A percentile compares a stretch with the other conserved stretches of the same genome.
Conservation (phyloP, 2,888 invertebrate genomes). For the Sarcophaga subvicina region DNA sequence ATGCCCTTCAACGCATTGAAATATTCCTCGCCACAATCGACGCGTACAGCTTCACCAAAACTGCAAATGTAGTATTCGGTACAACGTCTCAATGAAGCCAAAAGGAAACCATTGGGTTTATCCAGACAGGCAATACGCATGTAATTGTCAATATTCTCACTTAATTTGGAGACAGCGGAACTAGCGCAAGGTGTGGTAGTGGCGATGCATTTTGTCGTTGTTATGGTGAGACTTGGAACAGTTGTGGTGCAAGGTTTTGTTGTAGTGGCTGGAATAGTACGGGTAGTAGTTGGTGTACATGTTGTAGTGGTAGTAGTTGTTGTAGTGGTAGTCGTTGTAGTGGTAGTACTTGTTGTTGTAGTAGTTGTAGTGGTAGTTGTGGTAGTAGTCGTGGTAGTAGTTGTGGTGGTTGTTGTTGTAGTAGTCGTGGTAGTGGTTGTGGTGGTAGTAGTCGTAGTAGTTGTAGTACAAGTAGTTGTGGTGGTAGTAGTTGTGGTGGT, state of each 20-base stretch:
- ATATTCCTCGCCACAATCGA: conserved; percentile 76
- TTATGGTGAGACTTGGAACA: neutral
- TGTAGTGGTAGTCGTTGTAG: neutral
- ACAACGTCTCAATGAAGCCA: conserved; percentile 77
- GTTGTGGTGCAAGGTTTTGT: conserved; percentile 4
- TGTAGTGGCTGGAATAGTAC: conserved; percentile 5
- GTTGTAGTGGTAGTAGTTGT: conserved; percentile 24
- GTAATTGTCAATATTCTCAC: conserved; percentile 71
- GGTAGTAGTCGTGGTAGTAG: neutral
- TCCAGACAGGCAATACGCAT: conserved; percentile 73
- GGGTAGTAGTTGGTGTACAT: neutral
- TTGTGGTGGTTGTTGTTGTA: conserved; percentile 20
- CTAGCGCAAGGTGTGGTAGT: neutral
- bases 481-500: neutral
- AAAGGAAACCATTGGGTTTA: conserved; percentile 76
- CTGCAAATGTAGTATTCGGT: conserved; percentile 77
- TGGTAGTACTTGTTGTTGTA: neutral
- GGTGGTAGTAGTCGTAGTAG: neutral
- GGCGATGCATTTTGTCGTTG: neutral
- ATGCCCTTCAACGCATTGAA: conserved; percentile 76
- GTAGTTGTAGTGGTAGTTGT: conserved; percentile 14
- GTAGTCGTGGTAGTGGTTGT: conserved; percentile 16
- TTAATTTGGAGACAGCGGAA: neutral
- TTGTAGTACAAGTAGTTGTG: neutral
- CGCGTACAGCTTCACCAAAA: conserved; percentile 73